These are phyloP conservation scores for Protodeltote pygarga DNA, from an alignment of 2,888 invertebrate genomes.

Conservation along the genomic window DNA sequence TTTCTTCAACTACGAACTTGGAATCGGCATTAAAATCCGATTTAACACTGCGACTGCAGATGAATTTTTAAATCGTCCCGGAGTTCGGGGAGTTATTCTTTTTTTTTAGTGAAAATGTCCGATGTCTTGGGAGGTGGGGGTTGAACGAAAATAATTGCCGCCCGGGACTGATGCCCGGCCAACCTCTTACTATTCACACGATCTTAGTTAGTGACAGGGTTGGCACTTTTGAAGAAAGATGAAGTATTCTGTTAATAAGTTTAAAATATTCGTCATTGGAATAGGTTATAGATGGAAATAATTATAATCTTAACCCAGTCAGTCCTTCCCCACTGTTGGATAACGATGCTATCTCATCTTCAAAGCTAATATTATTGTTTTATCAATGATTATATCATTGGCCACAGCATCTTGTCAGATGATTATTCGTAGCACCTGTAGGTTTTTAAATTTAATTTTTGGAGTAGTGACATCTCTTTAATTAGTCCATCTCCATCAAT, in stretches of 20 bases:
- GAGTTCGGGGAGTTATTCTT: conserved; percentile 38
- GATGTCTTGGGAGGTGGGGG: conserved; percentile 50
- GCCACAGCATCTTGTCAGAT: too few relatives aligned
- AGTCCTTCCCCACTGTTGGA: too few relatives aligned
- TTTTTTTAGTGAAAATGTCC: conserved; percentile 45
- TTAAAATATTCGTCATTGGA: too few relatives aligned
- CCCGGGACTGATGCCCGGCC: conserved; percentile 64
- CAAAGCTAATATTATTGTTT: too few relatives aligned
- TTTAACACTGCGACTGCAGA: conserved; percentile 49
- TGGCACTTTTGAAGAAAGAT: conserved; percentile 35
- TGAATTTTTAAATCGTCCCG: conserved; percentile 59
- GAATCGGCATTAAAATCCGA: conserved; percentile 45
- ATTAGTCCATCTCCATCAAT: too few relatives aligned
- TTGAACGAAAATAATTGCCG: conserved; percentile 82
- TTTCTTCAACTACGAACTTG: conserved; percentile 24
- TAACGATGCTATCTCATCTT: too few relatives aligned
- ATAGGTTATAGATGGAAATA: too few relatives aligned
- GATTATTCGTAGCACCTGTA: too few relatives aligned
- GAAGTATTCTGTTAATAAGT: neutral
- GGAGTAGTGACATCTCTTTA: too few relatives aligned
- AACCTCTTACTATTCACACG: conserved; percentile 76
- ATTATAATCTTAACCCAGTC: too few relatives aligned
- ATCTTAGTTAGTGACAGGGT: conserved; percentile 64
- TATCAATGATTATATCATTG: too few relatives aligned
- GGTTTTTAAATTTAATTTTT: too few relatives aligned